Evolutionary conservation across 37 sponge, comb jelly and placozoan genomes (phyloP).

Genomic region (Lycopodina hypogea): DNA sequence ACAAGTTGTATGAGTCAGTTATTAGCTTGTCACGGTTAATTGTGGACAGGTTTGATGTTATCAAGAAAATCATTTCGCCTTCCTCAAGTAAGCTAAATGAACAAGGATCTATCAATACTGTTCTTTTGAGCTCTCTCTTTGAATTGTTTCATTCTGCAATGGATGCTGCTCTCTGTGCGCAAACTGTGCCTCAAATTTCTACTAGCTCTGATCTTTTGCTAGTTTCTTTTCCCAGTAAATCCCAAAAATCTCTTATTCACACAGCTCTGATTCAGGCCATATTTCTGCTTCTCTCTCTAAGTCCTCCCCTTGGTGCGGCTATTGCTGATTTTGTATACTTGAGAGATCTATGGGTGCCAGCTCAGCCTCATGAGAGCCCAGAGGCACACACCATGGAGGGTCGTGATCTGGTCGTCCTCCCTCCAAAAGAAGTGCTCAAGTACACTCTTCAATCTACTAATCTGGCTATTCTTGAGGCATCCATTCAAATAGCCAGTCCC

Average conservation of each 20-base stretch:
- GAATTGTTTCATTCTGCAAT: constrained; percentile 32
- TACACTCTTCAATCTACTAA: constrained; percentile 14
- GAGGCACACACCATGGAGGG: constrained; percentile 41
- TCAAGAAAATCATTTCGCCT: constrained; percentile 27
- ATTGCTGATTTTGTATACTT: constrained; percentile 29
- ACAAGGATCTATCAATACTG: not conserved
- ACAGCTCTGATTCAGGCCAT: constrained; percentile 31
- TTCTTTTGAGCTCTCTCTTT: constrained; percentile 22
- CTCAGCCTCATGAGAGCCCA: not conserved
- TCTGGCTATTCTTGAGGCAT: not conserved
- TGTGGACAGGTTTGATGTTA: constrained; percentile 33
- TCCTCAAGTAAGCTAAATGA: not conserved
- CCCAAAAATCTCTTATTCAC: constrained; percentile 32
- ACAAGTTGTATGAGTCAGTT: constrained; percentile 23
- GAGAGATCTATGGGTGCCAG: constrained; percentile 29
- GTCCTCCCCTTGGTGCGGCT: not conserved
- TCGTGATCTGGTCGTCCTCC: constrained; percentile 8
- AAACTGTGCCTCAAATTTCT: constrained; percentile 31
- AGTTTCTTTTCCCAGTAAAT: constrained; percentile 24
- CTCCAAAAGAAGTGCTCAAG: constrained; percentile 2
- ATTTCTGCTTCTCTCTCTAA: constrained; percentile 25
- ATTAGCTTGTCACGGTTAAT: constrained; percentile 26
- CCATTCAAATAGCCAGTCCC: constrained; percentile 3
- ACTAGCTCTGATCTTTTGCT: constrained; percentile 27
- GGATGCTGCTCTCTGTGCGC: constrained; percentile 25